Evolutionary conservation across 2,888 invertebrate genomes (phyloP), one percentile per base, ranked within the genome.

Genomic region (Ophioninae sp.): DNA sequence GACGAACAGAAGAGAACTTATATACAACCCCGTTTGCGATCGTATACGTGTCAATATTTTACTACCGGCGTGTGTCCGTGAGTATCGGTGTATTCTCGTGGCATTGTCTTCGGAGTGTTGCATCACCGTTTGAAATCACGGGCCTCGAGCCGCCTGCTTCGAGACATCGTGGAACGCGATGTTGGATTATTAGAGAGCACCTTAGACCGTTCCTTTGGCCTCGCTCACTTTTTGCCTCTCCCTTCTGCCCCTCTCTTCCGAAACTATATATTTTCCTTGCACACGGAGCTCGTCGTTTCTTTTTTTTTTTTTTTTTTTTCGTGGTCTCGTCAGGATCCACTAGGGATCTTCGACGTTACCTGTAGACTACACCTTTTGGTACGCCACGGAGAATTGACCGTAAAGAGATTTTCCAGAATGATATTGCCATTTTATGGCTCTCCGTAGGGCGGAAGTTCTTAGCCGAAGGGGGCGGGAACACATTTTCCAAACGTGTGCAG

Each of bases 141-240:
- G 80, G 50, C 23, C 59, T 50, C 50, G 30, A 73, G 64, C 65
- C 30, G 67, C 50, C 68, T 50, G 50, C 50, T 80, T 65, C 23
- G 50, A 68, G 50, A 59, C 59, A 64, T 39, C 41, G 77, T 62
- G 79, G 69, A 77, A 79, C 62, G 70, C 67, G 68, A 70, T 50
- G 72, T 62, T 67, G 50, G 72, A 67, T 79, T 76, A 76, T 68
- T 72, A 79, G 68, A 67, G 68, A 83, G 73, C 68, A 74, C 67
- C 73, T 80, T 64, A 64, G 67, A 80, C 68, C 76, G 72, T 67
- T 76, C 41, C 61, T 64, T 74, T 82, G 84, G 81, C 83, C 85
- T 85, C 86, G 85, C 81, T 76, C 79, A 81, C 80, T 82, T 82
- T 81, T 79, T 72, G 20, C 70, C 56, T 74, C 79, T 57, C 73